These are phyloP conservation scores for Scatophagus argus DNA, from an alignment of 2,113 vertebrate species.

Conservation along the genomic window DNA sequence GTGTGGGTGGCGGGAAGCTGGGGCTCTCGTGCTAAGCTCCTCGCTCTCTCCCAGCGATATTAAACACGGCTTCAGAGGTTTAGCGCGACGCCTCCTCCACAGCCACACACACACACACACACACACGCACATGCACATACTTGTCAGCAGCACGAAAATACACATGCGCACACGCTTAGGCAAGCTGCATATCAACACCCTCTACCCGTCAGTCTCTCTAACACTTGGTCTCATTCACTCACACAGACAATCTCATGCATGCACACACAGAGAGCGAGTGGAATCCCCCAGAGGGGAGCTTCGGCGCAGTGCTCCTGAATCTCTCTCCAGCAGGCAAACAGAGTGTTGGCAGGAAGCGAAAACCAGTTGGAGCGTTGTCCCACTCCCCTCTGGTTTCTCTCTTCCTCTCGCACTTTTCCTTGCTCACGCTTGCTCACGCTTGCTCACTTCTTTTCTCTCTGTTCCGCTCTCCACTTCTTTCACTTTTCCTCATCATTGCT, in stretches of 20 bases:
- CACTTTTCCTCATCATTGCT: not conserved
- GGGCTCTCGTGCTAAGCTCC: constrained; percentile 81
- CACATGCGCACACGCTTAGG: constrained; percentile 11
- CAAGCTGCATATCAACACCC: constrained; percentile 66
- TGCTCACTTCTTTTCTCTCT: constrained; percentile 50
- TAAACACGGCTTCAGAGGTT: constrained; percentile 82
- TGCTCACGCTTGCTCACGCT: constrained; percentile 62
- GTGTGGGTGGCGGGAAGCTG: constrained; percentile 76
- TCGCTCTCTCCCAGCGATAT: constrained; percentile 82
- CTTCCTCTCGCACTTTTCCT: constrained; percentile 42
- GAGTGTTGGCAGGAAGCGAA: constrained; percentile 68
- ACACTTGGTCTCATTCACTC: constrained; percentile 64
- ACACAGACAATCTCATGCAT: constrained; percentile 12
- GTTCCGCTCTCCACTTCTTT: constrained; percentile 4
- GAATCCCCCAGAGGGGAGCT: constrained; percentile 78
- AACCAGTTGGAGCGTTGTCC: constrained; percentile 70
- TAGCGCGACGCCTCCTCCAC: constrained; percentile 76
- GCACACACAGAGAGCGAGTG: constrained; percentile 41
- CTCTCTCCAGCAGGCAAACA: constrained; percentile 77
- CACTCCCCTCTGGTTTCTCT: not conserved
- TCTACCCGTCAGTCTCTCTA: constrained; percentile 64
- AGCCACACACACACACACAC: constrained; percentile 44
- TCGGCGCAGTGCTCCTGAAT: constrained; percentile 71
- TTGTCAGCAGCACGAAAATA: not conserved
- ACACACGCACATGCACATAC: not conserved